These are phyloP conservation scores for Pseudopipra pipra DNA, from an alignment of 2,113 vertebrate species.

Conservation along the genomic window DNA sequence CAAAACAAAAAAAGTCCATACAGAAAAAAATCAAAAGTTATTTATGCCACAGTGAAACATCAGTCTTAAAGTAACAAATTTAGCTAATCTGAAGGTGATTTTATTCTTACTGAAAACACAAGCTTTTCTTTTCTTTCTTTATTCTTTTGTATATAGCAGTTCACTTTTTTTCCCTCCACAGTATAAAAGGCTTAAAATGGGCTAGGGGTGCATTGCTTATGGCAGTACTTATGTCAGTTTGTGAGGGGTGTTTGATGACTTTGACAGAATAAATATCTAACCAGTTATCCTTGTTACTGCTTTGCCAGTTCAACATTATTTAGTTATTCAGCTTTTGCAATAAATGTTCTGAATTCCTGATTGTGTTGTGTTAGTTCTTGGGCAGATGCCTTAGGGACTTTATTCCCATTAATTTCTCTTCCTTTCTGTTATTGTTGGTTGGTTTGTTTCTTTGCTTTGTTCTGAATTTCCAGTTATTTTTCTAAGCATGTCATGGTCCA, in stretches of 20 bases:
- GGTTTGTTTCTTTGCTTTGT: neutral
- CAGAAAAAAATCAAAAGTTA: slow-evolving; percentile 76
- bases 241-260: slow-evolving; percentile 93
- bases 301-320: slow-evolving; percentile 86
- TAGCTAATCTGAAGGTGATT: slow-evolving; percentile 80
- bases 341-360: slow-evolving; percentile 97
- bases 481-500: neutral
- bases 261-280: slow-evolving; percentile 97
- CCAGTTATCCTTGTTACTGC: slow-evolving; percentile 98
- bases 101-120: slow-evolving; percentile 78
- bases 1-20: slow-evolving; percentile 85
- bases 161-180: slow-evolving; percentile 84
- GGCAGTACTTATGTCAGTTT: slow-evolving; percentile 94
- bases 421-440: neutral
- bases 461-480: slow-evolving; percentile 26
- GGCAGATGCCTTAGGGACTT: slow-evolving; percentile 39
- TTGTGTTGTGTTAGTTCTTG: slow-evolving; percentile 79
- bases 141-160: slow-evolving; percentile 92
- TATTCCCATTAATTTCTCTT: neutral
- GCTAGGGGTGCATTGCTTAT: slow-evolving; percentile 94
- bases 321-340: slow-evolving; percentile 99
- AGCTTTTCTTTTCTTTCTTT: neutral
- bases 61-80: slow-evolving; percentile 66
- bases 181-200: slow-evolving; percentile 83
- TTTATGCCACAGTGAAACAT: slow-evolving; percentile 81